Base-by-base conservation (phyloP, 2,888 invertebrate species). In the Acleris literana region DNA sequence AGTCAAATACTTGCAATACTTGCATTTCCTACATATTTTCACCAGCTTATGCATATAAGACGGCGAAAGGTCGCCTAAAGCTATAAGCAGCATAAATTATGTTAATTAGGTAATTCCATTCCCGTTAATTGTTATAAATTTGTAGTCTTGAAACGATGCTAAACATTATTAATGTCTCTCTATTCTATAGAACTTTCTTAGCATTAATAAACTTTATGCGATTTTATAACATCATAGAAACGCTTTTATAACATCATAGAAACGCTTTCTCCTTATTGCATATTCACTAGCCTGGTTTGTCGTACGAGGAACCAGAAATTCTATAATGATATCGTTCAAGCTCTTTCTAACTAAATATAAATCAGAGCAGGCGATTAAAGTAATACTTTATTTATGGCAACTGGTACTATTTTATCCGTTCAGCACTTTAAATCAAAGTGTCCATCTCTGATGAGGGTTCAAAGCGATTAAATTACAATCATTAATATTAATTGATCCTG, bases 391-490 rank as follows among this genome's bases (percentile, higher is more conserved):
- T 46, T 57, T 44, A 17, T 22, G 44, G 5, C 20, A 17, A 22
- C 39, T 33, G 11, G 13, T 13, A 39, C 55, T 29, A 49, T 25
- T 43, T 25, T 59, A 52, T 52, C 48, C 18, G 54, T 49, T 44
- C 49, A 54, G 6, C 54, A 6, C 39, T 64, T 48, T 46, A 44
- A 51, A 51, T 44, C 29, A 16, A 54, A 48, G 25, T 49, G 43
- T 29, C 17, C 20, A 18, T 60, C 53, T 48, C 54, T 64, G 64
- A 60, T 51, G 51, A 60, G 55, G 49, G 55, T 60, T 55, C 20
- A 49, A 55, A 55, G 54, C 33, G 29, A 49, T 59, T 54, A 1
- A 46, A 60, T 60, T n/a, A n/a, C n/a, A n/a, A n/a, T n/a, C n/a
- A n/a, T n/a, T n/a, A 17, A 59, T 64, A 55, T 55, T 55, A 60